phyloP scores from a whole-genome alignment of 2,797 vertebrate genomes.

The Miichthys miiuy region DNA sequence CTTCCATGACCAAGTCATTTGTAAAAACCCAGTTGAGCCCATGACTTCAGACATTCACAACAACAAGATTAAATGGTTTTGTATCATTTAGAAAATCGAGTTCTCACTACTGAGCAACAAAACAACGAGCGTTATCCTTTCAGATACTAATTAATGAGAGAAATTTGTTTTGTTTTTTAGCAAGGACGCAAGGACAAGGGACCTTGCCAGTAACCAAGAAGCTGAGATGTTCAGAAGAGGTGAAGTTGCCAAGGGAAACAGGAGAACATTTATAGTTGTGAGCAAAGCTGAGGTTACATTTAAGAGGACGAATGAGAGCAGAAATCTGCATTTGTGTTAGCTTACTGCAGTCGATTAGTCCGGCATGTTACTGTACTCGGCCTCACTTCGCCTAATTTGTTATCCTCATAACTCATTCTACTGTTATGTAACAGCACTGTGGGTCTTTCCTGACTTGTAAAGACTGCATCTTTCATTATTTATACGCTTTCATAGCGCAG shows the following conservation, averaged over 20 bases:
- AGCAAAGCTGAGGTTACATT: slow-evolving; percentile 36
- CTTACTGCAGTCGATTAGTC: slow-evolving; percentile 42
- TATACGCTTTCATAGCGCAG: slow-evolving; percentile 71
- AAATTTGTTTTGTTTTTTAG: neutral
- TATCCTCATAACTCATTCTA: slow-evolving; percentile 69
- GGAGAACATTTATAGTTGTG: slow-evolving; percentile 52
- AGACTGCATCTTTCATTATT: slow-evolving; percentile 78
- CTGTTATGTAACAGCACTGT: slow-evolving; percentile 70
- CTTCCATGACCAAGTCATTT: neutral
- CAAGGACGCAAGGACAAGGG: slow-evolving; percentile 25
- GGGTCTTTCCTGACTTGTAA: slow-evolving; percentile 72
- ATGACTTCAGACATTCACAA: neutral
- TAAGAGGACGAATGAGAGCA: slow-evolving; percentile 39
- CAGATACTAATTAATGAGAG: neutral
- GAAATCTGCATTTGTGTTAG: slow-evolving; percentile 35
- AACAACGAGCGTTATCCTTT: neutral
- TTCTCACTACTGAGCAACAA: neutral
- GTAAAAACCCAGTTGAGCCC: neutral
- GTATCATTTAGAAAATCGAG: neutral
- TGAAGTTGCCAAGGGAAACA: slow-evolving; percentile 65
- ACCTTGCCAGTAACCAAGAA: slow-evolving; percentile 51
- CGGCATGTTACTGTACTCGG: slow-evolving; percentile 32
- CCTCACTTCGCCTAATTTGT: slow-evolving; percentile 61
- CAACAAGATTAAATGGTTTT: neutral
- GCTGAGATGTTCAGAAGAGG: slow-evolving; percentile 45